Conservation (phyloP, 1,140 invertebrate genomes). For the Oedothorax gibbosus region DNA sequence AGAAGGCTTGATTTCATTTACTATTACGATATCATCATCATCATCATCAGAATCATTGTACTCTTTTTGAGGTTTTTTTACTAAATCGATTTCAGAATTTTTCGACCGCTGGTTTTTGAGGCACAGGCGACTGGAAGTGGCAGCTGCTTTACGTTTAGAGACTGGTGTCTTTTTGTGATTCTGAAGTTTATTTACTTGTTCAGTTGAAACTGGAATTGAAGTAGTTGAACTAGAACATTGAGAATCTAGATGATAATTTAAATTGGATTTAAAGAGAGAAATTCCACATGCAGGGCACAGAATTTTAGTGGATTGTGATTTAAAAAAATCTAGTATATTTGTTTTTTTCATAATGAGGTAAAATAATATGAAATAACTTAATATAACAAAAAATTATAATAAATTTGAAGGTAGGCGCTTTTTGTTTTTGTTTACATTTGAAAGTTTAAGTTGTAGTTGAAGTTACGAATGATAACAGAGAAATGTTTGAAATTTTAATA, state of each 20-base stretch:
- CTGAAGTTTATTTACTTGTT: no score
- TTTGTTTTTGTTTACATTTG: no score
- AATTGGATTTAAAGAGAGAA: constrained; percentile 23
- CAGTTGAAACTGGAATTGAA: neutral
- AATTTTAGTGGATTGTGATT: neutral
- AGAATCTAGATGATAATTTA: constrained; percentile 47
- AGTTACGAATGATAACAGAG: no score
- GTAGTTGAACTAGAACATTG: constrained; percentile 4
- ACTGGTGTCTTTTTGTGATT: neutral
- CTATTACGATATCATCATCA: neutral
- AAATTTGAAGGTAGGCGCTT: no score
- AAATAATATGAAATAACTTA: neutral
- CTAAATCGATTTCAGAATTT: neutral
- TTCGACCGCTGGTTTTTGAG: neutral
- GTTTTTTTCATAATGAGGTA: constrained; percentile 29
- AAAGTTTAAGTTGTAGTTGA: no score
- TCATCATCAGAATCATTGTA: neutral
- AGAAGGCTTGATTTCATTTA: constrained; percentile 26
- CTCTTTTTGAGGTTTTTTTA: neutral
- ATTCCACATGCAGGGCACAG: constrained; percentile 37
- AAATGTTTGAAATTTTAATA: no score
- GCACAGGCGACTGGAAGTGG: neutral
- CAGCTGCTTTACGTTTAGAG: neutral
- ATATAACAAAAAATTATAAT: no score
- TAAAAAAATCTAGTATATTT: constrained; percentile 42